These are phyloP conservation scores for Bathynomus jamesi DNA, from an alignment of 1,140 invertebrate genomes.

Conservation along the genomic window DNA sequence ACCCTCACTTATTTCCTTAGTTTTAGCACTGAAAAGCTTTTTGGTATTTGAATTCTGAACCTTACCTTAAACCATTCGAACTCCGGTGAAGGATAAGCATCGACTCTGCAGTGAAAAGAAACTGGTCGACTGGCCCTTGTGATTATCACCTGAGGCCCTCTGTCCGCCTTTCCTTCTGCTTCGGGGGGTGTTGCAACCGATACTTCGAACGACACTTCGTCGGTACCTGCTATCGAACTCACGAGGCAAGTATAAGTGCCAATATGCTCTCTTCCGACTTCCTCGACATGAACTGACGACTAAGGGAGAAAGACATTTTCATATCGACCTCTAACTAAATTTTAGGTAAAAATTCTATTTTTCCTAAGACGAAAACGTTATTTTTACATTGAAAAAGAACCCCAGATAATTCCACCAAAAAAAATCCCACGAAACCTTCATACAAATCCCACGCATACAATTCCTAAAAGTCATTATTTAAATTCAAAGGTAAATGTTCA, in stretches of 20 bases:
- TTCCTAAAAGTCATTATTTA: no score
- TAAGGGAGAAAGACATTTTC: neutral
- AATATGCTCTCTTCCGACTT: neutral
- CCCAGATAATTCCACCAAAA: no score
- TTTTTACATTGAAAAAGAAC: no score
- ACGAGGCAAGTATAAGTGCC: neutral
- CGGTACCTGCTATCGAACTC: neutral
- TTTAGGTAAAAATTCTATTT: no score
- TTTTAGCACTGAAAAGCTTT: no score
- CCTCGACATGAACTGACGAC: neutral
- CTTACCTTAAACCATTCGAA: neutral
- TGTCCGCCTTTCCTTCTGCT: neutral
- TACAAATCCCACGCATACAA: no score
- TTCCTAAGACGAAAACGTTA: no score
- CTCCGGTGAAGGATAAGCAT: neutral
- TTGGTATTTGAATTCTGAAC: no score
- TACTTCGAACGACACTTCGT: neutral
- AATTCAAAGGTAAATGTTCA: no score
- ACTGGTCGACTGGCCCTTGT: neutral
- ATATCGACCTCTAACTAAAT: no score
- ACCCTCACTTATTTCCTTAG: no score
- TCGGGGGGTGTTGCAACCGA: neutral
- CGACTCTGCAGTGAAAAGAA: neutral
- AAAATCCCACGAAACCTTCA: no score
- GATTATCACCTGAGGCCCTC: neutral